Evolutionary conservation across 1,140 invertebrate genomes (phyloP).

Genomic region (Spodoptera litura): DNA sequence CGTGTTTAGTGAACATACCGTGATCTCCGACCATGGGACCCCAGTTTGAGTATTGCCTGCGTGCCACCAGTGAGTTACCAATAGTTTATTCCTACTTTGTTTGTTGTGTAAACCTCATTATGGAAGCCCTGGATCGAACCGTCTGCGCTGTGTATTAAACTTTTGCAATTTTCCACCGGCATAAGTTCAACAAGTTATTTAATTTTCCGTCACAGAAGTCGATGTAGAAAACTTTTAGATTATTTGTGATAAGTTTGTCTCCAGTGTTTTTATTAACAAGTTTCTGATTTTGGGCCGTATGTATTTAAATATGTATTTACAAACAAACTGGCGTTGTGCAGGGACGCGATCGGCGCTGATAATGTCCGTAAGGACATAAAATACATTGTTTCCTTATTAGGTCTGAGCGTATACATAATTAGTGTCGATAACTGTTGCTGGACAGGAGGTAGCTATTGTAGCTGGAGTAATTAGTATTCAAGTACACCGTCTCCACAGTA

Average conservation of each 20-base stretch:
- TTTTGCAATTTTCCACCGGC: slow-evolving; percentile 55
- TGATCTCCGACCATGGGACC: slow-evolving; percentile 74
- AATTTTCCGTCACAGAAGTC: slow-evolving; percentile 35
- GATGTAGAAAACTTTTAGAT: neutral
- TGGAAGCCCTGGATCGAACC: slow-evolving; percentile 40
- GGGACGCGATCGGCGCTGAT: slow-evolving; percentile 10
- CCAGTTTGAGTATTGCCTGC: slow-evolving; percentile 82
- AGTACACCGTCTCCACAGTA: slow-evolving; percentile 1
- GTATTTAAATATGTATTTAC: slow-evolving; percentile 26
- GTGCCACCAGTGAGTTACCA: slow-evolving; percentile 78
- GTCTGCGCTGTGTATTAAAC: slow-evolving; percentile 49
- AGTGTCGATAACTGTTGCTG: slow-evolving; percentile 37
- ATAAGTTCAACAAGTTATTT: slow-evolving; percentile 49
- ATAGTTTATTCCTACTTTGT: slow-evolving; percentile 46
- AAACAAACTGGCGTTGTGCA: slow-evolving; percentile 23
- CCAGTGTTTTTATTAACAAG: slow-evolving; percentile 30
- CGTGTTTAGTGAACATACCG: slow-evolving; percentile 71
- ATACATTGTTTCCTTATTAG: slow-evolving; percentile 42
- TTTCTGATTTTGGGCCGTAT: neutral
- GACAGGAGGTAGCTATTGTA: slow-evolving; percentile 20
- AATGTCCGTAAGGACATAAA: slow-evolving; percentile 21
- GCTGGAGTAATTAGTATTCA: slow-evolving; percentile 36
- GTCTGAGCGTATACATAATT: slow-evolving; percentile 20
- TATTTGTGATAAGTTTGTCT: slow-evolving; percentile 24
- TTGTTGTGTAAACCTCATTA: slow-evolving; percentile 44